Conservation (phyloP, 2,113 vertebrate genomes). For the Brienomyrus longianalis region DNA sequence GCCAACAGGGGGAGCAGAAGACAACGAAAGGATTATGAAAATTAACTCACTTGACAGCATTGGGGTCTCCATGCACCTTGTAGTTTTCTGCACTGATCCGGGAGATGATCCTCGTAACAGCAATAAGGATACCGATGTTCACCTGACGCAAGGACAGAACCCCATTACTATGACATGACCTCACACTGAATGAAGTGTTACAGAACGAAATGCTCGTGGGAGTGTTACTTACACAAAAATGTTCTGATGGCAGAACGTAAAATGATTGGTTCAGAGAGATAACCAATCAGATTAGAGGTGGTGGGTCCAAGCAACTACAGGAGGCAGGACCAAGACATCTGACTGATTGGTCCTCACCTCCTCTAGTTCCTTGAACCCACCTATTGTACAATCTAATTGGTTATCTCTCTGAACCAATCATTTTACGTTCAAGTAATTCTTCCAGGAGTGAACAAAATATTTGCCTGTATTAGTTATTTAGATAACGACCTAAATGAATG, state of each 20-base stretch:
- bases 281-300: too few species aligned
- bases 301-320: too few species aligned
- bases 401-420: too few species aligned
- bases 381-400: too few species aligned
- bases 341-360: too few species aligned
- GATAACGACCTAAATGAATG: not conserved
- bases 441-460: not conserved
- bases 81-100: constrained; percentile 90
- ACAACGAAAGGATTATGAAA: not conserved
- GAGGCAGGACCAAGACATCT: too few species aligned
- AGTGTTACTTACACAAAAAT: too few species aligned
- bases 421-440: too few species aligned
- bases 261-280: too few species aligned
- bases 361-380: too few species aligned
- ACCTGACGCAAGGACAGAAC: constrained; percentile 58
- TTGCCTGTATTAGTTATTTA: not conserved
- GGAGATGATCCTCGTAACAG: constrained; percentile 90
- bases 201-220: not conserved
- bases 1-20: not conserved
- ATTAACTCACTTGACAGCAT: constrained; percentile 80
- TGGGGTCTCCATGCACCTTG: constrained; percentile 82
- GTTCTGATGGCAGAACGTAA: too few species aligned
- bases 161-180: not conserved
- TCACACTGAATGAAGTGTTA: not conserved
- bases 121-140: constrained; percentile 83